A percentile compares a stretch with the other conserved stretches of the same genome.
Evolutionary conservation across 1,140 invertebrate genomes (phyloP).

Genomic region (Diploscapter pachys): DNA sequence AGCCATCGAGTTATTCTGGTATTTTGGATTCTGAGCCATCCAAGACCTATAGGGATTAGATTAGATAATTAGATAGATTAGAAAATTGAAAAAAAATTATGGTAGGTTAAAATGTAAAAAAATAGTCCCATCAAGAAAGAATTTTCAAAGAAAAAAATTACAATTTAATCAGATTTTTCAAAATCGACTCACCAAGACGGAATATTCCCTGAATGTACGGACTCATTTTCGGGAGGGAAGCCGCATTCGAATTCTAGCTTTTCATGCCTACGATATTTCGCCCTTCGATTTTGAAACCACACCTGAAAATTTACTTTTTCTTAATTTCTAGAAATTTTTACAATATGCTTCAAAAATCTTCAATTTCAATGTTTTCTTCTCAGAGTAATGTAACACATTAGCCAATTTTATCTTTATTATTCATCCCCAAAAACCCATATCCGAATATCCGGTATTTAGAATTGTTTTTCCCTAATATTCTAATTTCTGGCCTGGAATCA

Average conservation of each 20-base stretch:
- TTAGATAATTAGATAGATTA: not conserved
- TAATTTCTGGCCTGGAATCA: not conserved
- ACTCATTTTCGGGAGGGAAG: slow-evolving; percentile 36
- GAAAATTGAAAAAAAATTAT: not conserved
- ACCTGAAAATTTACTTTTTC: slow-evolving; percentile 67
- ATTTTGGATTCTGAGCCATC: slow-evolving; percentile 14
- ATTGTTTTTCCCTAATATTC: not conserved
- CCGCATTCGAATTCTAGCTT: slow-evolving; percentile 70
- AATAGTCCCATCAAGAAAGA: not conserved
- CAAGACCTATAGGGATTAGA: slow-evolving; percentile 5
- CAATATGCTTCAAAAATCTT: not conserved
- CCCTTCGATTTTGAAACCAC: slow-evolving; percentile 94
- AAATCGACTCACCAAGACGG: slow-evolving; percentile 6
- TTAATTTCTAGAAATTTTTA: not conserved
- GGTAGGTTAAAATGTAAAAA: not conserved
- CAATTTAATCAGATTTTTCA: not conserved
- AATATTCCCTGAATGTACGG: slow-evolving; percentile 11
- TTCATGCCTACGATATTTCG: slow-evolving; percentile 94
- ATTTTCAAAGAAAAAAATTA: not conserved
- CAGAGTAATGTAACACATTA: not conserved
- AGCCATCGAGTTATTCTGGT: too few species aligned
- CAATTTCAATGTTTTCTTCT: not conserved
- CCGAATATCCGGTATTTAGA: not conserved
- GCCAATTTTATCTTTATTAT: not conserved
- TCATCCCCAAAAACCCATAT: not conserved